phyloP scores from a whole-genome alignment of 2,888 invertebrate genomes.

The Sabellastarte sp. region DNA sequence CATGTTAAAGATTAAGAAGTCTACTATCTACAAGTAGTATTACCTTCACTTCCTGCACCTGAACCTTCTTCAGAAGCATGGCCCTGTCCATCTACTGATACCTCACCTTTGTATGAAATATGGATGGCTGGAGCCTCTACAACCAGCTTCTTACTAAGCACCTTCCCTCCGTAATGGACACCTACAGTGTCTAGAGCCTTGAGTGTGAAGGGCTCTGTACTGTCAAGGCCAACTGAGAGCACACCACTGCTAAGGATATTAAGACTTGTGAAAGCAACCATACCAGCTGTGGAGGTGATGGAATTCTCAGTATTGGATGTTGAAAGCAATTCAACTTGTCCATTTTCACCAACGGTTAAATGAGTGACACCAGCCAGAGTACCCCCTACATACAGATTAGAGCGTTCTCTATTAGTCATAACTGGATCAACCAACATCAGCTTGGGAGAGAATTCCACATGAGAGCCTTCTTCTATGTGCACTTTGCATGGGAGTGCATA shows the following conservation, averaged over 20 bases:
- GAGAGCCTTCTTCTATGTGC: conserved; percentile 22
- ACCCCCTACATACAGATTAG: conserved; percentile 35
- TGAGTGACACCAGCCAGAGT: conserved; percentile 31
- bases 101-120: conserved; percentile 32
- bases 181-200: conserved; percentile 6
- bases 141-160: conserved; percentile 19
- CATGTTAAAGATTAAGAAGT: too few relatives aligned
- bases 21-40: too few relatives aligned
- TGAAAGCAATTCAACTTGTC: conserved; percentile 28
- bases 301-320: conserved; percentile 28
- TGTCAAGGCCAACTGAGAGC: conserved; percentile 30
- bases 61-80: not conserved
- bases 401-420: conserved; percentile 9
- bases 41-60: too few relatives aligned
- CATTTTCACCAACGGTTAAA: conserved; percentile 35
- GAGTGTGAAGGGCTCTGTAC: conserved; percentile 23
- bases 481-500: conserved; percentile 35
- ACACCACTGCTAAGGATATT: conserved; percentile 35
- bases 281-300: conserved; percentile 24
- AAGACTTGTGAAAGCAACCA: conserved; percentile 30
- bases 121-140: conserved; percentile 26
- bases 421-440: conserved; percentile 33
- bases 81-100: conserved; percentile 29
- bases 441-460: conserved; percentile 31
- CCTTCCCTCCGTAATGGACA: conserved; percentile 5